phyloP scores from a whole-genome alignment of 2,888 invertebrate genomes.

The Torymus auratus region DNA sequence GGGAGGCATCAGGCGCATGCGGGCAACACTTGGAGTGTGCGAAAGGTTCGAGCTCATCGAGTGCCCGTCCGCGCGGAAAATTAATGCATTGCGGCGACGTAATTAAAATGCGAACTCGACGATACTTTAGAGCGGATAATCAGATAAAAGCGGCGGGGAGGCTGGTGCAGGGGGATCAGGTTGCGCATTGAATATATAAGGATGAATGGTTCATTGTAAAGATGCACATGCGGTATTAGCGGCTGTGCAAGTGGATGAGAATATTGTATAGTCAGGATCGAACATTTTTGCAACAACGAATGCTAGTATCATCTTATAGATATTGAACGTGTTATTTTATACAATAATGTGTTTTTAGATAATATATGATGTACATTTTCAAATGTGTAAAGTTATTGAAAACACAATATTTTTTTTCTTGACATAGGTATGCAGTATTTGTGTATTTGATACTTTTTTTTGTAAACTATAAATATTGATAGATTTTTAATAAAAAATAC shows the following conservation, averaged over 20 bases:
- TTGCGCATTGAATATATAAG: not conserved
- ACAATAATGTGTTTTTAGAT: not conserved
- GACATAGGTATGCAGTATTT: too few species aligned
- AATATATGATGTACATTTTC: not conserved
- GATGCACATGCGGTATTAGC: not conserved
- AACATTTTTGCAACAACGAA: too few species aligned
- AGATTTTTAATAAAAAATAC: too few species aligned
- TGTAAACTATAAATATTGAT: too few species aligned
- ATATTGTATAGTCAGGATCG: not conserved
- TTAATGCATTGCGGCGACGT: slow-evolving; percentile 44
- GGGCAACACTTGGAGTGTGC: not conserved
- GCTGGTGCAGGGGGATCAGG: too few species aligned
- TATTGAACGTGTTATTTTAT: not conserved
- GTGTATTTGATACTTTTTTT: too few species aligned
- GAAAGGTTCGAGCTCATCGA: slow-evolving; percentile 6
- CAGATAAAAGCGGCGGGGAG: slow-evolving; percentile 10
- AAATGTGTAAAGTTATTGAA: not conserved
- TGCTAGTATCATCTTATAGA: too few species aligned
- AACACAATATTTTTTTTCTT: too few species aligned
- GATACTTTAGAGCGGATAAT: slow-evolving; percentile 20
- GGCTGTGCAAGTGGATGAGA: not conserved
- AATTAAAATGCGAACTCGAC: slow-evolving; percentile 52
- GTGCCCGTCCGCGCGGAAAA: slow-evolving; percentile 46
- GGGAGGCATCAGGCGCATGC: too few species aligned
- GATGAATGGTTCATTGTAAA: slow-evolving; percentile 22